Conservation (phyloP, 2,113 vertebrate genomes). For the Vulpes ferrilata region DNA sequence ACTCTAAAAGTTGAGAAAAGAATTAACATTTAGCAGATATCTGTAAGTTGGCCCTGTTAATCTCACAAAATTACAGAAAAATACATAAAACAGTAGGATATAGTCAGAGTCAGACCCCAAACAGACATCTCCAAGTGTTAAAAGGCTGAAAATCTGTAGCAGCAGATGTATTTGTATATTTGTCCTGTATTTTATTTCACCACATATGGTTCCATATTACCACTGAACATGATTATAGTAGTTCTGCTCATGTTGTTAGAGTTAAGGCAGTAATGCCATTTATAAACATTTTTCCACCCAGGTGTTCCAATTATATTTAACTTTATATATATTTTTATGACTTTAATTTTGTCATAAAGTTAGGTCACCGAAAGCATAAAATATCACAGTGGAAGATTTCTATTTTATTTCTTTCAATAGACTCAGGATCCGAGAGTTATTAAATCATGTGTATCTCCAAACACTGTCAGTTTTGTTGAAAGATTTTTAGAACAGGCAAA, state of each 20-base stretch:
- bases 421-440: neutral
- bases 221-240: neutral
- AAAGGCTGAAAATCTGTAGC: conserved; percentile 69
- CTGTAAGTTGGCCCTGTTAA: conserved; percentile 50
- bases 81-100: conserved; percentile 50
- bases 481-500: neutral
- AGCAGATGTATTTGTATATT: conserved; percentile 78
- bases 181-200: conserved; percentile 73
- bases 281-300: conserved; percentile 67
- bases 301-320: conserved; percentile 68
- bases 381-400: conserved; percentile 39
- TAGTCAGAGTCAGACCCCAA: conserved; percentile 57
- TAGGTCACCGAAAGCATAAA: conserved; percentile 53
- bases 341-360: conserved; percentile 62
- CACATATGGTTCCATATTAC: conserved; percentile 31
- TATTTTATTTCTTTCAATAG: conserved; percentile 46
- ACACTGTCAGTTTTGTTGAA: conserved; percentile 6
- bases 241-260: conserved; percentile 30
- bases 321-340: conserved; percentile 47
- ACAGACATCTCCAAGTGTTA: conserved; percentile 23
- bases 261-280: conserved; percentile 43
- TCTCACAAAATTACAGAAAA: conserved; percentile 59
- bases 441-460: neutral
- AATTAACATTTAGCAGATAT: conserved; percentile 64
- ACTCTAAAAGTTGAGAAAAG: conserved; percentile 57